phyloP scores from a whole-genome alignment of 2,797 vertebrate genomes.

The Notoglanidium macrostoma region DNA sequence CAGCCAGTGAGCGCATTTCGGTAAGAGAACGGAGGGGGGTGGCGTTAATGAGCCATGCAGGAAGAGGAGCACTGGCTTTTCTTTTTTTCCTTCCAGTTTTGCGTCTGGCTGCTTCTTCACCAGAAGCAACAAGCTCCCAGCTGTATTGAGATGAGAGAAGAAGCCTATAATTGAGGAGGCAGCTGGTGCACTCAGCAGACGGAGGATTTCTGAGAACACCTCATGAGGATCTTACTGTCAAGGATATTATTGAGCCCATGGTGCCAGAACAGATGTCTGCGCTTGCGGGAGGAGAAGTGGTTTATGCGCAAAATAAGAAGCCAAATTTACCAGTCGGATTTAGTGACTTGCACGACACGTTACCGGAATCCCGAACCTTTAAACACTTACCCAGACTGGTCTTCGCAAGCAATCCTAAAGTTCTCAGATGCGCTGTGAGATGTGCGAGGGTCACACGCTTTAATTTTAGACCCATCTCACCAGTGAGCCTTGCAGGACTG shows the following conservation, averaged over 20 bases:
- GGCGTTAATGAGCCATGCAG: conserved; percentile 36
- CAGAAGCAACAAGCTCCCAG: conserved; percentile 58
- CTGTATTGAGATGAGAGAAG: conserved; percentile 54
- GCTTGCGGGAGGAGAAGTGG: conserved; percentile 20
- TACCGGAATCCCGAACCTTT: neutral
- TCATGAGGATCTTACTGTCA: conserved; percentile 51
- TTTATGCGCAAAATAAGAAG: neutral
- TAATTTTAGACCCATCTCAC: conserved; percentile 11
- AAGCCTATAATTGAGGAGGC: conserved; percentile 57
- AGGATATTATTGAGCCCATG: conserved; percentile 49
- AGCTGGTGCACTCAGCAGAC: conserved; percentile 55
- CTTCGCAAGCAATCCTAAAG: neutral
- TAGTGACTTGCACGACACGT: neutral
- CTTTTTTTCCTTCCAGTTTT: conserved; percentile 8
- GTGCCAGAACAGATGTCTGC: conserved; percentile 35
- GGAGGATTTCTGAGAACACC: conserved; percentile 45
- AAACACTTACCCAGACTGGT: neutral
- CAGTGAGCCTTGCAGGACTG: conserved; percentile 34
- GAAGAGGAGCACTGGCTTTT: conserved; percentile 41
- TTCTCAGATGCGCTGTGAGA: conserved; percentile 26
- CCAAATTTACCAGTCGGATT: neutral
- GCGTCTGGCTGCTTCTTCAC: conserved; percentile 46
- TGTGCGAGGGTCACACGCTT: conserved; percentile 46
- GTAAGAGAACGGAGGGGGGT: conserved; percentile 15
- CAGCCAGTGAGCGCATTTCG: conserved; percentile 20